Evolutionary conservation across 2,888 invertebrate genomes (phyloP), one percentile per base, ranked within the genome.

Genomic region (Cistogaster globosa): DNA sequence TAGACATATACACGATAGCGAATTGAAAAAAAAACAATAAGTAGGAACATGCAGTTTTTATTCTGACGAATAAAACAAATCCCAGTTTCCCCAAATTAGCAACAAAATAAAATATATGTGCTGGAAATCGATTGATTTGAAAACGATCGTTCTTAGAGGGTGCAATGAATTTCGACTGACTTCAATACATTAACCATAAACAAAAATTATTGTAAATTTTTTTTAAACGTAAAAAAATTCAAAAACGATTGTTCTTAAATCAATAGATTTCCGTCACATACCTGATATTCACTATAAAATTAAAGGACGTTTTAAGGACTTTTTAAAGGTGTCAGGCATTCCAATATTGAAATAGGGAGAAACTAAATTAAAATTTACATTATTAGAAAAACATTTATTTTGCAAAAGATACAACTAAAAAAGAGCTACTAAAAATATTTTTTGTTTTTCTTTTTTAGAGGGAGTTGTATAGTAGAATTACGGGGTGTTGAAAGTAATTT

Each of bases 81-180:
- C 74, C 72, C 78, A 63, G 62, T 57, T 32, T 83, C 74, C 83
- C 55, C 48, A 57, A 63, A 71, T 83, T 83, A 83, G 82, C 82
- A 83, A 83, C 71, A 51, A 65, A 26, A 26, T 26, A 26, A 26
- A 26, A 26, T 26, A 26, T 26, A 26, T 26, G 26, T 26, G 26
- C 1, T 26, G 4, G 26, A 26, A 26, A 26, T 26, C 26, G 26
- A 26, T 26, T 4, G 26, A 26, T 26, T 26, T 26, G 26, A 2
- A 26, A 26, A 26, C 26, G 1, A 2, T 26, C 26, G 26, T 1
- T 26, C 1, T 26, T 26, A 26, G 4, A 26, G 4, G 4, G 26
- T 26, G 26, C 4, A 4, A 26, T 26, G 26, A 26, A 26, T 26
- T 26, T 2, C 1, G 26, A 26, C 4, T 26, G 26, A 26, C 4